phyloP scores from a whole-genome alignment of 2,888 invertebrate genomes.

The Chaetogeoica ovagalla region DNA sequence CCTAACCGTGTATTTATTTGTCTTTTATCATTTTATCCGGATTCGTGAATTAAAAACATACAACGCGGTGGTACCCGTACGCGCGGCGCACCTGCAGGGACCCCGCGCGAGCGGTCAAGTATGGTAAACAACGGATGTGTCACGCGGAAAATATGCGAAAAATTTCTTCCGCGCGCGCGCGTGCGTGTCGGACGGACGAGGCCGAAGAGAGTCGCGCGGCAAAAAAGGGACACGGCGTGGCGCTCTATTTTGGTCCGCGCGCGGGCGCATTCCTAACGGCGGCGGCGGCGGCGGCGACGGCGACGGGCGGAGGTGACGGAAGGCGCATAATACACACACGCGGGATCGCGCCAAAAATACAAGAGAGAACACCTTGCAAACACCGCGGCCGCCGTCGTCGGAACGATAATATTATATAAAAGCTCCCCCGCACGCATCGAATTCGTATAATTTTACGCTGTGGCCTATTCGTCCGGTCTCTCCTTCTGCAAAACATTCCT shows the following conservation, averaged over 20 bases:
- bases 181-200: constrained; percentile 25
- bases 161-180: not conserved
- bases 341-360: constrained; percentile 40
- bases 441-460: not conserved
- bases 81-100: not conserved
- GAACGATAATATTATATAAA: constrained; percentile 9
- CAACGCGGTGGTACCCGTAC: too few species aligned
- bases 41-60: not conserved
- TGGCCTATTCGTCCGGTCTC: not conserved
- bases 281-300: not conserved
- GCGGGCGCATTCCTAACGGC: not conserved
- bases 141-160: constrained; percentile 46
- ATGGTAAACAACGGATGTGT: constrained; percentile 45
- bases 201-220: constrained; percentile 10
- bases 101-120: constrained; percentile 11
- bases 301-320: not conserved
- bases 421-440: constrained; percentile 3
- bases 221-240: not conserved
- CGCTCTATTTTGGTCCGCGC: constrained; percentile 37
- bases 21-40: too few species aligned
- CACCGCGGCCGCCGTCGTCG: too few species aligned
- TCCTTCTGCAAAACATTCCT: not conserved
- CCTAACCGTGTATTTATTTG: too few species aligned
- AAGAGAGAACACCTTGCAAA: constrained; percentile 10
- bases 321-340: too few species aligned